These are phyloP conservation scores for Tringa solitaria DNA, from an alignment of 2,113 vertebrate species.

Conservation along the genomic window DNA sequence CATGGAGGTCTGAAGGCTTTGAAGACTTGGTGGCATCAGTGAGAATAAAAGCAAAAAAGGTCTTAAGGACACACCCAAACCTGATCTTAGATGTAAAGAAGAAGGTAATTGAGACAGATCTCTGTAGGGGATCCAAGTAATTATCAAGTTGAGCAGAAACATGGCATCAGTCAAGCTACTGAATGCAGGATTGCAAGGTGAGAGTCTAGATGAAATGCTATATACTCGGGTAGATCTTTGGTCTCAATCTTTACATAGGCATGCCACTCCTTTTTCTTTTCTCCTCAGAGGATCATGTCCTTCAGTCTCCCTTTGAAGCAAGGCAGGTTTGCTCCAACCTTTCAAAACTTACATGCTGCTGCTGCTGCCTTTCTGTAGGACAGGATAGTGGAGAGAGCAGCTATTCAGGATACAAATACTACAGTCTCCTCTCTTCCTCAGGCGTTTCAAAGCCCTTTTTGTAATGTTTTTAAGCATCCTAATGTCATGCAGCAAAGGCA, in stretches of 20 bases:
- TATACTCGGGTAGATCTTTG: background rate
- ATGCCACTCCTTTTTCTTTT: background rate
- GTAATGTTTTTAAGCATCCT: background rate
- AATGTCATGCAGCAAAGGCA: background rate
- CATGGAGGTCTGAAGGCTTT: background rate
- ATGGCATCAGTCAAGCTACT: background rate
- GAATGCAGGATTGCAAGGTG: background rate
- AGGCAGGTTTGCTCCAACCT: background rate
- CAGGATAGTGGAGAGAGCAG: background rate
- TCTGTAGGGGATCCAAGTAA: background rate
- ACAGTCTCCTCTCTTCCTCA: background rate
- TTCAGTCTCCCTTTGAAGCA: background rate
- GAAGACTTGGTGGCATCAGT: background rate
- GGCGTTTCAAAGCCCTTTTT: background rate
- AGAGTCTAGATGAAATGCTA: background rate
- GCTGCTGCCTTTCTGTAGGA: background rate
- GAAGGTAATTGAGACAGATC: background rate
- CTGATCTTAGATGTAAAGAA: background rate
- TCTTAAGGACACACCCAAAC: background rate
- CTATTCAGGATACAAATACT: background rate
- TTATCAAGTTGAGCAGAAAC: background rate
- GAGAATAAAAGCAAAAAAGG: background rate
- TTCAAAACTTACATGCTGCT: background rate
- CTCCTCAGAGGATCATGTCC: background rate
- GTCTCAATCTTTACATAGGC: background rate